Evolutionary conservation across 2,888 invertebrate genomes (phyloP).

Genomic region (Perdita meconis): DNA sequence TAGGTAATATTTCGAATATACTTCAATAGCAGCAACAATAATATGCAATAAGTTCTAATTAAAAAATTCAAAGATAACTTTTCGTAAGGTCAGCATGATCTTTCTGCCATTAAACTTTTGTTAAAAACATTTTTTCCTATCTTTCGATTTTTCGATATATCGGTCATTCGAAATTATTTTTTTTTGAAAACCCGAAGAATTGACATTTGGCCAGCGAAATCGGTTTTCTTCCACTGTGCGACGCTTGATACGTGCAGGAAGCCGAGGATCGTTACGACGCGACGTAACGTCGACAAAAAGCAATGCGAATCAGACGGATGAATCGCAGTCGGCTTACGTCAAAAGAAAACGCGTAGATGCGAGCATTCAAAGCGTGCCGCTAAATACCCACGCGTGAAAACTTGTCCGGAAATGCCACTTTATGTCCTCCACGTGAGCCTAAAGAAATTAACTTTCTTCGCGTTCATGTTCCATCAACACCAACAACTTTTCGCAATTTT

Average conservation of each 20-base stretch:
- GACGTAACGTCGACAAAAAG: not conserved
- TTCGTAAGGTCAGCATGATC: too few relatives aligned
- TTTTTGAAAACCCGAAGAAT: too few relatives aligned
- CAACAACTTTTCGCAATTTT: not conserved
- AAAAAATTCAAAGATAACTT: too few relatives aligned
- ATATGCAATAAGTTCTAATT: too few relatives aligned
- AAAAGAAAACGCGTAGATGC: constrained; percentile 48
- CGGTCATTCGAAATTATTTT: too few relatives aligned
- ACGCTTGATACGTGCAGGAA: not conserved
- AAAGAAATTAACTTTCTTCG: constrained; percentile 47
- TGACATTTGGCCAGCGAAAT: too few relatives aligned
- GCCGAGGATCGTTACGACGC: not conserved
- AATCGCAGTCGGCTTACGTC: constrained; percentile 28
- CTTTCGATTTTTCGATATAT: too few relatives aligned
- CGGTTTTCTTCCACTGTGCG: too few relatives aligned
- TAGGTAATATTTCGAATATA: too few relatives aligned
- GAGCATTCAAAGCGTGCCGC: constrained; percentile 60
- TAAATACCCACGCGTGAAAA: constrained; percentile 62
- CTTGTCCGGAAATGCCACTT: constrained; percentile 64
- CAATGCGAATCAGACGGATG: constrained; percentile 27
- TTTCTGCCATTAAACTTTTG: too few relatives aligned
- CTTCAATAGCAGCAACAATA: too few relatives aligned
- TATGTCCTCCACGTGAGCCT: constrained; percentile 60
- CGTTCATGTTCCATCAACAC: not conserved
- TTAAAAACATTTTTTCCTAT: too few relatives aligned